phyloP scores from a whole-genome alignment of 2,113 vertebrate genomes.

The Ochotona curzoniae region DNA sequence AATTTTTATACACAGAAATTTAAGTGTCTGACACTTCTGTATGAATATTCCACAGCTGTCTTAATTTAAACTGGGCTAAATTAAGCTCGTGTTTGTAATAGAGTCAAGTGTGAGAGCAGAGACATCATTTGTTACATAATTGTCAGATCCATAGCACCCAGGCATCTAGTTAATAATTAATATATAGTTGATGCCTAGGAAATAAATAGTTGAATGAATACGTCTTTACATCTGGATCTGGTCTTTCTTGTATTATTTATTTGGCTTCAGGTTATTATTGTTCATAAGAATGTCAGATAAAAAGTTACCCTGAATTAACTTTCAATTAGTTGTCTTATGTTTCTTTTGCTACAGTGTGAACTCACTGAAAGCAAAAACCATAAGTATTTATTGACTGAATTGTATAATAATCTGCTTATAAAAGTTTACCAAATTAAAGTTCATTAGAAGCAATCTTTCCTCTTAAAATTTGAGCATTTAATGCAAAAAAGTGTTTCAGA shows the following conservation, averaged over 20 bases:
- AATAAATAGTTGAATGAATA: not conserved
- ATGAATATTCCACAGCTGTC: not conserved
- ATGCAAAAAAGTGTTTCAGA: too few species aligned
- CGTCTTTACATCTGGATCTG: not conserved
- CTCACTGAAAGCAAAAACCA: not conserved
- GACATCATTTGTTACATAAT: not conserved
- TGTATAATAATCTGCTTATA: not conserved
- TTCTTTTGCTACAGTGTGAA: not conserved
- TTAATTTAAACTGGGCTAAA: not conserved
- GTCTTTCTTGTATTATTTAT: not conserved
- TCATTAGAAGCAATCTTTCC: not conserved
- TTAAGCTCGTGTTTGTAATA: not conserved
- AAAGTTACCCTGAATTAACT: too few species aligned
- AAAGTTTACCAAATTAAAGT: not conserved
- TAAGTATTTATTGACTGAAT: constrained; percentile 1
- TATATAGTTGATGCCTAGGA: not conserved
- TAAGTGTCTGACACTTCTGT: not conserved
- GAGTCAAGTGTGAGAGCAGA: not conserved
- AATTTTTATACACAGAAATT: not conserved
- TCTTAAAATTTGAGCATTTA: not conserved
- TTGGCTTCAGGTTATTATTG: not conserved
- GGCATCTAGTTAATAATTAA: not conserved
- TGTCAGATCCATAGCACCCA: not conserved
- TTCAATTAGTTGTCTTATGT: not conserved
- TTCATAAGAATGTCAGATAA: not conserved